phyloP scores from a whole-genome alignment of 2,888 invertebrate species.

The Cryptus armator region DNA sequence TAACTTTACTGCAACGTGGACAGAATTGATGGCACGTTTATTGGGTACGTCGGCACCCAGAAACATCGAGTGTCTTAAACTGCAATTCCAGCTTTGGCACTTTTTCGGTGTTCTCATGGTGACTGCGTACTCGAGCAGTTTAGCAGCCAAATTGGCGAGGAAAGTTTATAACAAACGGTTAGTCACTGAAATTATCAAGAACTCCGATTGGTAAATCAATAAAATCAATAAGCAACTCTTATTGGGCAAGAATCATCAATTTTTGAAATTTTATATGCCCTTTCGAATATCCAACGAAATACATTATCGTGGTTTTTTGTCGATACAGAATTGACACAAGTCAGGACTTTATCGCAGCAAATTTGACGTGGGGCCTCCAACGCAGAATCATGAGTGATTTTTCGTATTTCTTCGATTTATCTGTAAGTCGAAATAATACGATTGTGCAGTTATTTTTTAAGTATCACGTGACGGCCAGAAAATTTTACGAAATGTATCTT shows the following conservation, averaged over 20 bases:
- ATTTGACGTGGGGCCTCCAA: slow-evolving; percentile 79
- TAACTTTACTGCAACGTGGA: slow-evolving; percentile 73
- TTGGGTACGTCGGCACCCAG: slow-evolving; percentile 75
- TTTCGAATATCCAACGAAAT: too few relatives aligned
- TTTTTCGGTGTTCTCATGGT: slow-evolving; percentile 78
- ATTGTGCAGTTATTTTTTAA: too few relatives aligned
- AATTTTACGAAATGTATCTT: background rate
- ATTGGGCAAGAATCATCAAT: too few relatives aligned
- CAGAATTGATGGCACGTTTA: slow-evolving; percentile 77
- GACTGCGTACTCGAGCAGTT: slow-evolving; percentile 80
- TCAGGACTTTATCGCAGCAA: slow-evolving; percentile 78
- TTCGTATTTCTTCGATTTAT: slow-evolving; percentile 75
- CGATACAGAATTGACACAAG: slow-evolving; percentile 81
- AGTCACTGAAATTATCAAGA: too few relatives aligned
- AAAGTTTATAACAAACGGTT: slow-evolving; percentile 80
- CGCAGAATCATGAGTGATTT: slow-evolving; percentile 69
- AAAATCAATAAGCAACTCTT: too few relatives aligned
- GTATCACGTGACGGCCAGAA: too few relatives aligned
- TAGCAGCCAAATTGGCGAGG: slow-evolving; percentile 79
- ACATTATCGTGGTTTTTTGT: too few relatives aligned
- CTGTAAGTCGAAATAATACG: too few relatives aligned
- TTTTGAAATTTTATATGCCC: too few relatives aligned
- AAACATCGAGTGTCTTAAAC: slow-evolving; percentile 70
- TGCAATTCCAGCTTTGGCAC: slow-evolving; percentile 81
- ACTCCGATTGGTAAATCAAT: too few relatives aligned